Percentiles rank a stretch among this genome's conserved stretches.
Conservation (phyloP, 2,888 invertebrate genomes). For the Hybos culiciformis region DNA sequence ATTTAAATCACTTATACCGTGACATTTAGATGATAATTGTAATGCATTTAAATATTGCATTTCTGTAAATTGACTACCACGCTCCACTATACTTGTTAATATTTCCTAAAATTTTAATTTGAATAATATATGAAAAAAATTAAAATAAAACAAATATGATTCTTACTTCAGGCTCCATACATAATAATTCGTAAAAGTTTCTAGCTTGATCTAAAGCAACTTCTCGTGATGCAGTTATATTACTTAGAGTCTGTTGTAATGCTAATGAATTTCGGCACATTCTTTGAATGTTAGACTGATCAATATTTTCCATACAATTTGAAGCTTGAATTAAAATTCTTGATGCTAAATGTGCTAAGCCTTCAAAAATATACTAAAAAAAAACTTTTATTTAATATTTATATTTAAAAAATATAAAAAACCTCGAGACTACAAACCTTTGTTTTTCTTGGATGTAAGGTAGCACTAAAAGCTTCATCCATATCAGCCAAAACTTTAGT, state of each 20-base stretch:
- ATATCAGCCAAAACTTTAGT: constrained; percentile 64
- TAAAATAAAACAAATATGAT: constrained; percentile 2
- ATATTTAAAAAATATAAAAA: constrained; percentile 2
- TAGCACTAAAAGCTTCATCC: constrained; percentile 61
- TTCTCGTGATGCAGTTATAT: constrained; percentile 68
- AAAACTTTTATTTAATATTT: constrained; percentile 6
- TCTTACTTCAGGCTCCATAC: constrained; percentile 63
- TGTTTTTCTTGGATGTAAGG: constrained; percentile 62
- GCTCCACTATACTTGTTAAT: constrained; percentile 66
- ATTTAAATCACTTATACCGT: constrained; percentile 38
- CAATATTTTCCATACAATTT: constrained; percentile 63
- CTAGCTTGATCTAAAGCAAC: constrained; percentile 78
- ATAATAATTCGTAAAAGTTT: constrained; percentile 76
- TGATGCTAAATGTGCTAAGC: constrained; percentile 65
- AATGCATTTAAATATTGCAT: constrained; percentile 78
- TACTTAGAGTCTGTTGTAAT: constrained; percentile 71
- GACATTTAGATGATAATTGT: constrained; percentile 57
- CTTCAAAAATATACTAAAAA: constrained; percentile 75
- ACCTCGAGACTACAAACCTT: constrained; percentile 39
- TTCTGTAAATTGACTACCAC: constrained; percentile 76
- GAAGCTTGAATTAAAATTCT: constrained; percentile 69
- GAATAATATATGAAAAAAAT: neutral
- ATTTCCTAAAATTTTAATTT: constrained; percentile 50
- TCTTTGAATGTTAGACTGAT: constrained; percentile 67
- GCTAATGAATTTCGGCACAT: constrained; percentile 78